Percentiles rank a stretch among this genome's conserved stretches.
These are phyloP conservation scores for Sarcophaga subvicina DNA, from an alignment of 2,888 invertebrate species.

Conservation along the genomic window DNA sequence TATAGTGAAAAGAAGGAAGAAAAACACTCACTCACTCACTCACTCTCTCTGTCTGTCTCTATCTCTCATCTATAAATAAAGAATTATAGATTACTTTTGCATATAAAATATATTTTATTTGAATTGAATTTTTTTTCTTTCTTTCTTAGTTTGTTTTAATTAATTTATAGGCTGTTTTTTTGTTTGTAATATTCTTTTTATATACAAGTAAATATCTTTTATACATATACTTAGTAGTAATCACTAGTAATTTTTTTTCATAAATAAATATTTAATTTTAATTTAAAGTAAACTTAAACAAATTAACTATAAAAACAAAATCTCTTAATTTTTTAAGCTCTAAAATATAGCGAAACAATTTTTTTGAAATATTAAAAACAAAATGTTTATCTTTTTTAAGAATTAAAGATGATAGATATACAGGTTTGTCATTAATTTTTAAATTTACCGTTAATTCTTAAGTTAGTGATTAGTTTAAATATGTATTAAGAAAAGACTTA, in stretches of 20 bases:
- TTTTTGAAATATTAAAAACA: background rate
- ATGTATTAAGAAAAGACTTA: too few species aligned
- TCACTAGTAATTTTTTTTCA: conserved; percentile 46
- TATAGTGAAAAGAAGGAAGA: conserved; percentile 43
- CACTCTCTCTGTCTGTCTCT: conserved; percentile 28
- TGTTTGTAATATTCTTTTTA: conserved; percentile 54
- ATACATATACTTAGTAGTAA: conserved; percentile 39
- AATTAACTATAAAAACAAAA: conserved; percentile 30
- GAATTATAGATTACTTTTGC: conserved; percentile 57
- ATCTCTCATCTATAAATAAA: conserved; percentile 46
- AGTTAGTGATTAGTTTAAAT: too few species aligned
- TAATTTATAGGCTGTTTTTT: conserved; percentile 67
- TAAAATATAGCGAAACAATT: conserved; percentile 6
- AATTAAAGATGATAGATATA: background rate
- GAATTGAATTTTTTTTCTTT: background rate
- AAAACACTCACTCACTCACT: conserved; percentile 45
- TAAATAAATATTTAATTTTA: conserved; percentile 44
- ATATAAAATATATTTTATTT: conserved; percentile 16
- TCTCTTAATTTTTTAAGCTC: conserved; percentile 20
- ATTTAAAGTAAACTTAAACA: conserved; percentile 51
- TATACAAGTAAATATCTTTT: conserved; percentile 45
- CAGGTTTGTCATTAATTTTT: conserved; percentile 22
- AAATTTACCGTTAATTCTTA: background rate
- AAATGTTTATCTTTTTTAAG: background rate
- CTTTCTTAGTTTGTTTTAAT: conserved; percentile 53